Percentiles rank a stretch among this genome's conserved stretches.
These are phyloP conservation scores for Ifrita kowaldi DNA, from an alignment of 2,113 vertebrate species.

Conservation along the genomic window DNA sequence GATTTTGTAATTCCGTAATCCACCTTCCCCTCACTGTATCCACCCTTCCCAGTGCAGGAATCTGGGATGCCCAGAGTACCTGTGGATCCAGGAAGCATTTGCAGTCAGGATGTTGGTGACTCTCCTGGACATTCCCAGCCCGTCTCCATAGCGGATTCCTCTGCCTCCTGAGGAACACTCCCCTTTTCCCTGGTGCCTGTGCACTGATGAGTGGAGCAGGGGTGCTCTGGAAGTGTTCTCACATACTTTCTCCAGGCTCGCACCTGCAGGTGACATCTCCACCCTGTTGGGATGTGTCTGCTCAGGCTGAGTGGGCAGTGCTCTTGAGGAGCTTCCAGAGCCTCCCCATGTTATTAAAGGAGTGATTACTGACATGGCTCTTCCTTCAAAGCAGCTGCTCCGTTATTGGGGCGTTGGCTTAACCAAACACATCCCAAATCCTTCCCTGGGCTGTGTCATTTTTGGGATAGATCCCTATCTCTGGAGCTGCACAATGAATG, in stretches of 20 bases:
- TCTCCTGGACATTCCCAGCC: not conserved
- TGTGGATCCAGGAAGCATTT: not conserved
- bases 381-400: constrained; percentile 34
- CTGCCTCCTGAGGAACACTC: not conserved
- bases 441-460: constrained; percentile 10
- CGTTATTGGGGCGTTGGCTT: constrained; percentile 42
- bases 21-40: accelerated
- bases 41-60: not conserved
- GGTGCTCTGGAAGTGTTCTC: not conserved
- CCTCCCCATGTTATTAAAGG: not conserved
- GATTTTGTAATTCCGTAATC: not conserved
- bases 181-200: not conserved
- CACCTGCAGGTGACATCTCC: not conserved
- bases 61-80: not conserved
- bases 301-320: constrained; percentile 15
- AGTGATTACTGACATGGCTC: not conserved
- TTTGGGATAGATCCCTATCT: constrained; percentile 19
- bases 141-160: not conserved
- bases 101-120: not conserved
- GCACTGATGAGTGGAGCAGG: not conserved
- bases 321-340: constrained; percentile 39
- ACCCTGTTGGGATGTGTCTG: constrained; percentile 44
- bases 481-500: not conserved
- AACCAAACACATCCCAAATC: constrained; percentile 1
- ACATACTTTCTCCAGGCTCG: not conserved